These are phyloP conservation scores for Melanotaenia duboulayi DNA, from an alignment of 2,113 vertebrate genomes.

Conservation along the genomic window DNA sequence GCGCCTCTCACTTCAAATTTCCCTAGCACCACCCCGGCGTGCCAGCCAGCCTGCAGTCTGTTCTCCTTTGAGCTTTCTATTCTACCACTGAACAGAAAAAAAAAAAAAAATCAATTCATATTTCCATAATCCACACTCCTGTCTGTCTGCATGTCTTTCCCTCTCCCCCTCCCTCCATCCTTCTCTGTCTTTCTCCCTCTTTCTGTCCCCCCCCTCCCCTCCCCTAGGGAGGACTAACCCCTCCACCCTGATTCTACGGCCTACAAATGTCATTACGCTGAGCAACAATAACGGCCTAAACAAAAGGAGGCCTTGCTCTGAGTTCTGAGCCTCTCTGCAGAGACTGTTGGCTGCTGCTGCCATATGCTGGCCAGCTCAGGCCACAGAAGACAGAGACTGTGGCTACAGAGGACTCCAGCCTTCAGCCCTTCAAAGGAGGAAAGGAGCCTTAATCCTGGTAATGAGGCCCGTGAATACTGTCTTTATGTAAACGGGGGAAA, in stretches of 20 bases:
- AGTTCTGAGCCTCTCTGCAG: conserved; percentile 77
- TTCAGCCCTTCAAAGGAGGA: conserved; percentile 81
- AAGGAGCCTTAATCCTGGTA: conserved; percentile 83
- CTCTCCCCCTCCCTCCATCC: conserved; percentile 48
- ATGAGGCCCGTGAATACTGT: conserved; percentile 76
- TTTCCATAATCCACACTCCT: conserved; percentile 99
- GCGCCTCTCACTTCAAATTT: conserved; percentile 92
- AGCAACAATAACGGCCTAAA: conserved; percentile 95
- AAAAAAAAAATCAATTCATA: conserved; percentile 99
- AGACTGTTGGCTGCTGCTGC: conserved; percentile 87
- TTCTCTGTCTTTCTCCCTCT: conserved; percentile 40
- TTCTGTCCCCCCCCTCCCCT: conserved; percentile 61
- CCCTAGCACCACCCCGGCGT: conserved; percentile 82
- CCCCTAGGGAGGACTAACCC: conserved; percentile 97
- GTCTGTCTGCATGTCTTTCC: conserved; percentile 84
- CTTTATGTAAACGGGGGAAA: conserved; percentile 80
- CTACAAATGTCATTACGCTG: conserved; percentile 98
- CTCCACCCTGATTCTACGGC: conserved; percentile 91
- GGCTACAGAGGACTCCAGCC: conserved; percentile 75
- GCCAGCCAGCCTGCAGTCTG: conserved; percentile 89
- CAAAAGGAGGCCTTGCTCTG: conserved; percentile 90
- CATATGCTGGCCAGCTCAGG: conserved; percentile 92
- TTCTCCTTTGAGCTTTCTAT: conserved; percentile 92
- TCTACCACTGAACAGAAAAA: conserved; percentile 86
- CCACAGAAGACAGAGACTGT: conserved; percentile 66